Evolutionary conservation across 1,140 invertebrate genomes (phyloP).

Genomic region (Megalonaias nervosa): DNA sequence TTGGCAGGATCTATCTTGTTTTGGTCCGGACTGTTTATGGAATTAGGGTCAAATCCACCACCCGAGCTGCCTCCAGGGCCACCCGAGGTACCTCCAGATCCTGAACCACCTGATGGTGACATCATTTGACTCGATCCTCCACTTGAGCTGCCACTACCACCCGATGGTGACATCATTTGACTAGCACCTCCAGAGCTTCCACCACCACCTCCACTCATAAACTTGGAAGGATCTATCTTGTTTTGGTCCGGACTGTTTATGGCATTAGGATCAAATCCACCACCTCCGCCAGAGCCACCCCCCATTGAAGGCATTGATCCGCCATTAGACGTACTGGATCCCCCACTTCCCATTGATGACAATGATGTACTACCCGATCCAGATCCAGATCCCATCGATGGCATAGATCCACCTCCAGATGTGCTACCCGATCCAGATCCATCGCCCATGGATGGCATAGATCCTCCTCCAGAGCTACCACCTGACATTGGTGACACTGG

Average conservation of each 20-base stretch:
- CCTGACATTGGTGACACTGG: slow-evolving; percentile 1
- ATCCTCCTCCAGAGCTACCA: neutral
- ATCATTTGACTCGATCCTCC: neutral
- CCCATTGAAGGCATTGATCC: neutral
- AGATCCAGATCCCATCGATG: slow-evolving; percentile 1
- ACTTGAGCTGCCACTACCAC: neutral
- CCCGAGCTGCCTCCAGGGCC: slow-evolving; percentile 1
- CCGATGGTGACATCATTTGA: slow-evolving; percentile 18
- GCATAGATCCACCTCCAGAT: no score
- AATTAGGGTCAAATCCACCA: slow-evolving; percentile 11
- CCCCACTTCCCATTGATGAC: slow-evolving; percentile 1
- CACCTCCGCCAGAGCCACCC: neutral
- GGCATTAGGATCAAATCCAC: slow-evolving; percentile 18
- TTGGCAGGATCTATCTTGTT: slow-evolving; percentile 9
- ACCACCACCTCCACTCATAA: slow-evolving; percentile 12
- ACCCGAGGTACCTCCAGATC: neutral
- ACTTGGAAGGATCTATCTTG: neutral
- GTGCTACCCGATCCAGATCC: neutral
- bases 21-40: slow-evolving; percentile 1
- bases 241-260: slow-evolving; percentile 17
- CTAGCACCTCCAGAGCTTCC: neutral
- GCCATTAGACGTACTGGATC: neutral
- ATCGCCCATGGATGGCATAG: slow-evolving; percentile 1
- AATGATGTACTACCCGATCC: neutral
- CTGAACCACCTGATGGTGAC: neutral